A percentile compares a stretch with the other conserved stretches of the same genome.
phyloP scores from a whole-genome alignment of 2,113 vertebrate species.

The Apistogramma diplotaenia region DNA sequence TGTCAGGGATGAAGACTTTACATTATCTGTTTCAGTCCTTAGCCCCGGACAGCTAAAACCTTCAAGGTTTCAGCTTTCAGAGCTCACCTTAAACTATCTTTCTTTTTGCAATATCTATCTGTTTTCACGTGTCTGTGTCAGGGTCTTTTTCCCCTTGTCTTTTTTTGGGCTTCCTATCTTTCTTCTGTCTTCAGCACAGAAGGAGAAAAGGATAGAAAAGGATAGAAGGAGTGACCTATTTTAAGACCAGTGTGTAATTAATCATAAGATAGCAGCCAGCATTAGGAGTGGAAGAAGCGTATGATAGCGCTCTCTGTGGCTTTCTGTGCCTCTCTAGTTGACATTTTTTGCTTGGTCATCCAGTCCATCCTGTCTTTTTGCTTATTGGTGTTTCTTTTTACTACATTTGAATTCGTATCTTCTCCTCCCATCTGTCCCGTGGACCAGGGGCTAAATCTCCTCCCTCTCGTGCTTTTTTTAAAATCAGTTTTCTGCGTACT shows the following conservation, averaged over 20 bases:
- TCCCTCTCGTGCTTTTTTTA: neutral
- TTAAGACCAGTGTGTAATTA: conserved; percentile 69
- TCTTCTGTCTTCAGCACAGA: conserved; percentile 8
- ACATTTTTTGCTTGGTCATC: conserved; percentile 3
- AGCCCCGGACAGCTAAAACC: conserved; percentile 5
- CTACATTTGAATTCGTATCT: conserved; percentile 35
- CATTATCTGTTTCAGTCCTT: neutral
- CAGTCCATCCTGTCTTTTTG: neutral
- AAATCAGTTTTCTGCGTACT: neutral
- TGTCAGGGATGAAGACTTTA: neutral
- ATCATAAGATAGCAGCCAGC: conserved; percentile 64
- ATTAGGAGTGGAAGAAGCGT: conserved; percentile 57
- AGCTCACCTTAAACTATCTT: neutral
- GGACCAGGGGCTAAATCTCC: neutral
- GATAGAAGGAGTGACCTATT: conserved; percentile 62
- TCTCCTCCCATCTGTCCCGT: neutral
- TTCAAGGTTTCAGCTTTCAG: neutral
- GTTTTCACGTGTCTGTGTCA: neutral
- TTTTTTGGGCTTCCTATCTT: neutral
- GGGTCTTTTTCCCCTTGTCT: neutral
- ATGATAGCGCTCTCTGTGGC: conserved; percentile 55
- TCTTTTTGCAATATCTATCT: neutral
- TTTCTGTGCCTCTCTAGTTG: conserved; percentile 43
- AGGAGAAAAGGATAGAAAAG: conserved; percentile 13
- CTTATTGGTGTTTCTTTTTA: neutral